These are phyloP conservation scores for Neoniphon sammara DNA, from an alignment of 2,797 vertebrate species.

Conservation along the genomic window DNA sequence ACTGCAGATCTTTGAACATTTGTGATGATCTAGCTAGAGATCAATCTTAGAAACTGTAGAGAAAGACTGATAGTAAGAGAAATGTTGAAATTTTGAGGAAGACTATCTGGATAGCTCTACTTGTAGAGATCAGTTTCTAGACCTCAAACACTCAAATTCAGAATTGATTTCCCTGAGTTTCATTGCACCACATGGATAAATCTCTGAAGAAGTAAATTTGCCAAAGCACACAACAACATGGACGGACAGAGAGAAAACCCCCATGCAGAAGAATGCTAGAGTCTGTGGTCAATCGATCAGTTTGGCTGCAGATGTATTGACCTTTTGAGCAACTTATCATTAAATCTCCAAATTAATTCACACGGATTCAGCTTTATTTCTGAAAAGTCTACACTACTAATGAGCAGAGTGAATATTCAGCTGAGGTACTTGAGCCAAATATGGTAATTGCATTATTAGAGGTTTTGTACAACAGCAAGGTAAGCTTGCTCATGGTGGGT, in stretches of 20 bases:
- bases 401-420: too few species aligned
- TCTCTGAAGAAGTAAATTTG: slow-evolving; percentile 19
- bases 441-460: too few species aligned
- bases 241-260: not conserved
- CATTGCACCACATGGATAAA: slow-evolving; percentile 9
- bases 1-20: too few species aligned
- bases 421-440: too few species aligned
- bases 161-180: slow-evolving; percentile 35
- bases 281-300: slow-evolving; percentile 25
- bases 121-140: slow-evolving; percentile 32
- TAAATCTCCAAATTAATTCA: not conserved
- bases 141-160: slow-evolving; percentile 26
- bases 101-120: slow-evolving; percentile 9
- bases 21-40: too few species aligned
- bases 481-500: not conserved
- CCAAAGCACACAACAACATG: slow-evolving; percentile 16
- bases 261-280: not conserved
- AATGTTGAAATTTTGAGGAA: too few species aligned
- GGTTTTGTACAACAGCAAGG: not conserved
- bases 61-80: too few species aligned
- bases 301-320: slow-evolving; percentile 12
- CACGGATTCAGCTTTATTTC: not conserved
- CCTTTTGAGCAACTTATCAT: not conserved
- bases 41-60: too few species aligned
- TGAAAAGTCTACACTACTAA: not conserved